Evolutionary conservation across 2,888 invertebrate species (phyloP).

Genomic region (Trichacis sp.): DNA sequence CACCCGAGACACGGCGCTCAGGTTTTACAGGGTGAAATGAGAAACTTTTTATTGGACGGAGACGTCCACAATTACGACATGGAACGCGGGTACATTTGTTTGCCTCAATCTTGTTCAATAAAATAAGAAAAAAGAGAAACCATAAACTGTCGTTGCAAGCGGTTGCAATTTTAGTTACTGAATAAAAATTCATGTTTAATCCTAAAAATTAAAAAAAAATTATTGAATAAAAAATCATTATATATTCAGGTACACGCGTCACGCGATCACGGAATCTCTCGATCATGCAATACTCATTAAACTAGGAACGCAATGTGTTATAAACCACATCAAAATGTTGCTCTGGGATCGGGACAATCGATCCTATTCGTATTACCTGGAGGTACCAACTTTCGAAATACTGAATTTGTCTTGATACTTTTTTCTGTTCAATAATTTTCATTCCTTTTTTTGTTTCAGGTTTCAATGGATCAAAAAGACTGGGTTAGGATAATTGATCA

Average conservation of each 20-base stretch:
- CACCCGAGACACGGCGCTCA: slow-evolving; percentile 83
- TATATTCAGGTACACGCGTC: slow-evolving; percentile 80
- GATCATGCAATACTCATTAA: slow-evolving; percentile 89
- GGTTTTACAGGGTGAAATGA: slow-evolving; percentile 91
- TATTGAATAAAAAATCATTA: background rate
- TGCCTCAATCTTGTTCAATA: no score
- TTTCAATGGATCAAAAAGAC: slow-evolving; percentile 94
- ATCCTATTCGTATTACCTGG: slow-evolving; percentile 90
- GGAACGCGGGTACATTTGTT: slow-evolving; percentile 85
- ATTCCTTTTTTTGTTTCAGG: slow-evolving; percentile 67
- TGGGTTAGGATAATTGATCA: slow-evolving; percentile 96
- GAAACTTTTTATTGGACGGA: slow-evolving; percentile 88
- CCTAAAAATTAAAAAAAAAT: no score
- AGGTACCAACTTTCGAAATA: no score
- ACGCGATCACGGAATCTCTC: slow-evolving; percentile 83
- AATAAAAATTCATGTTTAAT: no score
- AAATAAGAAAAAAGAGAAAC: no score
- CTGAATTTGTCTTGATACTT: no score
- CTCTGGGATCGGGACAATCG: slow-evolving; percentile 95
- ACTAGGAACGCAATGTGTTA: slow-evolving; percentile 85
- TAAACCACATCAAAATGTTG: slow-evolving; percentile 93
- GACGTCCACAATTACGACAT: slow-evolving; percentile 89
- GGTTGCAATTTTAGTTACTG: no score
- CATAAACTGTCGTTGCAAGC: no score
- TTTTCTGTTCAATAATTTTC: no score